Evolutionary conservation across 2,113 vertebrate genomes (phyloP), one percentile per base, ranked within the genome.

Genomic region (Myocastor coypus): DNA sequence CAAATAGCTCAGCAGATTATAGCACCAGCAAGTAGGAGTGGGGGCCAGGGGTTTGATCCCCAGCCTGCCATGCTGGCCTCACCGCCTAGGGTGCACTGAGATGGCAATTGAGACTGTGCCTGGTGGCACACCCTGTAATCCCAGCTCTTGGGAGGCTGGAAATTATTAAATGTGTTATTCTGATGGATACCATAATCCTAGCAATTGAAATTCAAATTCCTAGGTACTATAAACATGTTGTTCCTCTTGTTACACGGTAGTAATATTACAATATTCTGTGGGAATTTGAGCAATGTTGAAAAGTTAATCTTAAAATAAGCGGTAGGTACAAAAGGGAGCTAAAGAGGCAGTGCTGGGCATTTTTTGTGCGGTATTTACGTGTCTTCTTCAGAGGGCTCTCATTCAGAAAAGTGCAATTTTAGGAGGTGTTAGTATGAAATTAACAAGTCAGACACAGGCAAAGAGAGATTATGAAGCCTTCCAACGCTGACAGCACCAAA

Each of bases 201-300:
- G 52, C 28, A 80, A 24, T 80, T 93, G 84, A n/a, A 69, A 5
- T 17, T 80, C 37, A 59, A 32, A 69, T 69, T 78, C 28, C 19
- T 14, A 87, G 12, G 26, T 28, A 61, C 37, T 81, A 11, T 24
- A 82, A 87, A 37, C 50, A 61, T 16, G n/a, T 82, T 81, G 24
- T 50, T 22, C 32, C 30, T 81, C 20, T 63, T 66, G 57, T 42
- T 55, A 12, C 24, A 37, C 69, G 50, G 32, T 30, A 86, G 10
- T 63, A 63, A 26, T 83, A 83, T 59, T 88, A 71, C 4, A 93
- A 42, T 91, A 61, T 89, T 93, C 89, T 28, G 26, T 92, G 61
- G 3, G 61, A 94, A 85, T 92, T 96, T 87, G 89, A 94, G 30
- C 87, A 81, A 94, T 94, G n/a, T 69, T 59, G 66, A 59, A 92